Evolutionary conservation across 2,113 vertebrate genomes (phyloP).

Genomic region (Cebidichthys violaceus): DNA sequence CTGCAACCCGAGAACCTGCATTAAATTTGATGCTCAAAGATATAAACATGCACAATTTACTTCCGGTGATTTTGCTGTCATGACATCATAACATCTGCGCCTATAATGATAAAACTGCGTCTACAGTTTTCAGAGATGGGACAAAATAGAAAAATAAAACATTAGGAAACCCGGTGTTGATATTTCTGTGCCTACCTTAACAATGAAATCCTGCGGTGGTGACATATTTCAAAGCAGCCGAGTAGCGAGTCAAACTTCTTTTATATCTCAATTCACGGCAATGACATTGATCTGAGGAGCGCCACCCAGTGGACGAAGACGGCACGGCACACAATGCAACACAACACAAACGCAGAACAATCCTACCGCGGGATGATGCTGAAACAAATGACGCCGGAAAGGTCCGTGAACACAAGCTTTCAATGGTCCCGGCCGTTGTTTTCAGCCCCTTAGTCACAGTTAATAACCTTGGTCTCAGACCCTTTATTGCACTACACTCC

Average conservation of each 20-base stretch:
- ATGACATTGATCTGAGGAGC: conserved; percentile 99
- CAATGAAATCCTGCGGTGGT: conserved; percentile 45
- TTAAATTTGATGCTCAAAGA: conserved; percentile 22
- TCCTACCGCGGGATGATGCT: conserved; percentile 68
- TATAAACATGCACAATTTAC: conserved; percentile 21
- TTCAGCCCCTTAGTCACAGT: conserved; percentile 88
- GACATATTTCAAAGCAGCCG: conserved; percentile 52
- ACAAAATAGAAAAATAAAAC: neutral
- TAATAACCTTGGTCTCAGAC: conserved; percentile 89
- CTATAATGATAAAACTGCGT: conserved; percentile 15
- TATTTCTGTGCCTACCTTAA: conserved; percentile 72
- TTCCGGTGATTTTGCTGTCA: conserved; percentile 4
- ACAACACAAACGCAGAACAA: conserved; percentile 50
- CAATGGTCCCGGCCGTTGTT: conserved; percentile 81
- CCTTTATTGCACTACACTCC: conserved; percentile 90
- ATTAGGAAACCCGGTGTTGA: neutral
- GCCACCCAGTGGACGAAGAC: conserved; percentile 91
- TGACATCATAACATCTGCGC: conserved; percentile 18
- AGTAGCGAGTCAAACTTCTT: conserved; percentile 60
- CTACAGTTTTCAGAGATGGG: conserved; percentile 8
- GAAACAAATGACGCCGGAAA: conserved; percentile 81
- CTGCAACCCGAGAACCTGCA: conserved; percentile 29
- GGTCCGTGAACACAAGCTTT: conserved; percentile 79
- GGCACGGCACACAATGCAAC: neutral
- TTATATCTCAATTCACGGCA: conserved; percentile 86